Conservation (phyloP, 2,113 vertebrate genomes). For the Pipa parva region DNA sequence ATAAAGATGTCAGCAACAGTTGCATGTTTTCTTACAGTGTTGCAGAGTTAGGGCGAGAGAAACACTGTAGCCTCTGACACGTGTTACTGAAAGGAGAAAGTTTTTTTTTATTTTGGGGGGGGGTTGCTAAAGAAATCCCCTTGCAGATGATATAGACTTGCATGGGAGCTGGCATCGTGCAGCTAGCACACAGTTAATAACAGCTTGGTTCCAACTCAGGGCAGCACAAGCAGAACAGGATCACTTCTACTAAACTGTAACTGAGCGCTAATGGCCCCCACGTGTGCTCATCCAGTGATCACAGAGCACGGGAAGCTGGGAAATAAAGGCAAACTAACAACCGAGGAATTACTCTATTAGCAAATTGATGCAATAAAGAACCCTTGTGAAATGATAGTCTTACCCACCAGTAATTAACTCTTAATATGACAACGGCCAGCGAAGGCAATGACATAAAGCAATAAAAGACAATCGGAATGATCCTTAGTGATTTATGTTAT, state of each 20-base stretch:
- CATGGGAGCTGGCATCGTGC: not conserved
- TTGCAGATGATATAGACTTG: not conserved
- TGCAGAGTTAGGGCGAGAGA: conserved; percentile 47
- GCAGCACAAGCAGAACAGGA: not conserved
- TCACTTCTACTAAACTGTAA: conserved; percentile 5
- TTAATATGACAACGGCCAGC: no score
- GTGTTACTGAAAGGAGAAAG: not conserved
- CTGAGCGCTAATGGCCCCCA: conserved; percentile 23
- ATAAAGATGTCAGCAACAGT: conserved; percentile 53
- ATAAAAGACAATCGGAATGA: no score
- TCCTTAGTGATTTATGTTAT: no score
- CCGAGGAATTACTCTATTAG: not conserved
- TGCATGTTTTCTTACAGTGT: conserved; percentile 45
- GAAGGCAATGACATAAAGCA: no score
- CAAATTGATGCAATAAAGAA: not conserved
- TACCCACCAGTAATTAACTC: no score
- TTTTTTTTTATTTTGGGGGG: not conserved
- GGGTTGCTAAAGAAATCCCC: not conserved
- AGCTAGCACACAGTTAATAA: conserved; percentile 2
- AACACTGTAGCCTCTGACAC: conserved; percentile 48
- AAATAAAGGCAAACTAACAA: conserved; percentile 13
- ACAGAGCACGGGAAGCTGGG: conserved; percentile 10
- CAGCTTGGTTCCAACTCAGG: not conserved
- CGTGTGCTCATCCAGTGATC: conserved; percentile 13
- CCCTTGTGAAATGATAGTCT: not conserved